These are phyloP conservation scores for Melinaea menophilus DNA, from an alignment of 2,888 invertebrate genomes.

Conservation along the genomic window DNA sequence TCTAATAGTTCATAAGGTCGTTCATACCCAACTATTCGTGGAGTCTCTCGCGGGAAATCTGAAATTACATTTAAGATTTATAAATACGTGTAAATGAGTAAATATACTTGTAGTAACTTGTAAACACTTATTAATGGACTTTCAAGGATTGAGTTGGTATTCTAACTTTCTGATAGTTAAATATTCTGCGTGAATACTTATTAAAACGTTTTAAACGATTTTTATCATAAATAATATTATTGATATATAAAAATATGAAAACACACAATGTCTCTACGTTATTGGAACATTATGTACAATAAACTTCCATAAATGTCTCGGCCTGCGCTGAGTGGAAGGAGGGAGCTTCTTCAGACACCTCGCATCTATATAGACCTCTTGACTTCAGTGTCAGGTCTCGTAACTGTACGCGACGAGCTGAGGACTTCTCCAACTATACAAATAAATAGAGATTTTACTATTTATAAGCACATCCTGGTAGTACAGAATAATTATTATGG, in stretches of 20 bases:
- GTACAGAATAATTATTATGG: no score
- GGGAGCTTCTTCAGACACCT: conserved; percentile 87
- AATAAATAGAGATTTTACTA: conserved; percentile 10
- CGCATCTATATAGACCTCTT: conserved; percentile 85
- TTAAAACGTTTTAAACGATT: no score
- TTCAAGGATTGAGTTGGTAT: no score
- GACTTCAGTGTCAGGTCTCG: conserved; percentile 82
- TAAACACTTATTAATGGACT: no score
- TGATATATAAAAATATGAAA: neutral
- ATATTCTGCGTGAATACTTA: no score
- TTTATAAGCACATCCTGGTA: neutral
- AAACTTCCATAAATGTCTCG: conserved; percentile 84
- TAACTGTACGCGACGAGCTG: conserved; percentile 81
- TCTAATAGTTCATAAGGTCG: conserved; percentile 51
- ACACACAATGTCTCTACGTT: neutral
- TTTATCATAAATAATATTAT: no score
- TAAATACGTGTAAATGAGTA: neutral
- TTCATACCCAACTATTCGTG: conserved; percentile 63
- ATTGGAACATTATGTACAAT: conserved; percentile 66
- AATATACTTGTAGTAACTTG: neutral
- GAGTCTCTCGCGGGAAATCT: conserved; percentile 69
- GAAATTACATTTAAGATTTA: conserved; percentile 22
- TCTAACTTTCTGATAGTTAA: no score
- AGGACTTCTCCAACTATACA: conserved; percentile 80
- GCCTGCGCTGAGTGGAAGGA: conserved; percentile 86